Conservation (phyloP, 2,113 vertebrate species). For the Ancistrus triradiatus region DNA sequence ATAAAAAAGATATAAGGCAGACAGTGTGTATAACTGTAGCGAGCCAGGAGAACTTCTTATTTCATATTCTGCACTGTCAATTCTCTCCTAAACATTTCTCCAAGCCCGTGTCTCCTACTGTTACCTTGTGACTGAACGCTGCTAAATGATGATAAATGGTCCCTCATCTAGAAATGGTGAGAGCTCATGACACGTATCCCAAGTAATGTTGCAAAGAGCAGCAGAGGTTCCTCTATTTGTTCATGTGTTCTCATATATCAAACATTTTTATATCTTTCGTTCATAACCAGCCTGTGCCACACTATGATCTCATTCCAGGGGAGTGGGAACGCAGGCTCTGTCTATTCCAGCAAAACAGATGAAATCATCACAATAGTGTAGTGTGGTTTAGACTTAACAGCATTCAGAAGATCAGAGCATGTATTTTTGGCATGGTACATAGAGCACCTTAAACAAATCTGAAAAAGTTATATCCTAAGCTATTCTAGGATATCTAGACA, state of each 20-base stretch:
- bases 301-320: constrained; percentile 8
- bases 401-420: too few relatives aligned
- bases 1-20: too few relatives aligned
- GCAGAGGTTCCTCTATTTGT: background rate
- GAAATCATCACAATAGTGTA: too few relatives aligned
- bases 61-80: background rate
- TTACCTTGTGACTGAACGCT: background rate
- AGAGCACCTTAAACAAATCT: too few relatives aligned
- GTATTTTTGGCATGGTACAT: too few relatives aligned
- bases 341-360: background rate
- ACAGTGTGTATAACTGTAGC: too few relatives aligned
- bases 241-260: constrained; percentile 3
- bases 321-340: background rate
- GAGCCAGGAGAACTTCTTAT: background rate
- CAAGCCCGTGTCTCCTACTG: background rate
- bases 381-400: too few relatives aligned
- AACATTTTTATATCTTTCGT: background rate
- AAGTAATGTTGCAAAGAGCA: too few relatives aligned
- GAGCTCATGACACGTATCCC: background rate
- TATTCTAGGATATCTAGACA: too few relatives aligned
- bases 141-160: constrained; percentile 17
- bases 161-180: background rate
- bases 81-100: background rate
- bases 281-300: background rate
- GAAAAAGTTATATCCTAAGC: too few relatives aligned